Conservation (phyloP, 2,113 vertebrate genomes). For the Hoplias malabaricus region DNA sequence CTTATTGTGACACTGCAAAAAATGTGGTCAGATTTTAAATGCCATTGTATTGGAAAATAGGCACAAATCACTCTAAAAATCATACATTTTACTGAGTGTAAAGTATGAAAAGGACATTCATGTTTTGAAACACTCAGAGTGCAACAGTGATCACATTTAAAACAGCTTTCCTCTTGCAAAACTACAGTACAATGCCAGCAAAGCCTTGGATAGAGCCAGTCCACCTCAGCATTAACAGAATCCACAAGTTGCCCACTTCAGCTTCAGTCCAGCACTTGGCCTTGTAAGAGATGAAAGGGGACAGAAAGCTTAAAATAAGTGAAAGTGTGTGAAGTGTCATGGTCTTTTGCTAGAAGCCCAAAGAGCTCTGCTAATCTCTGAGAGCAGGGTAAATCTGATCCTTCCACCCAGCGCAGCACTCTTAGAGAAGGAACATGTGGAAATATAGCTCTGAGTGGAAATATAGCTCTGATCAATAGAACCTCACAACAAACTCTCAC, state of each 20-base stretch:
- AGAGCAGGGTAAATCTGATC: conserved; percentile 40
- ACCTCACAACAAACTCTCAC: conserved; percentile 15
- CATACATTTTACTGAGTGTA: no score
- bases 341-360: conserved; percentile 23
- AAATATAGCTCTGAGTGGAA: conserved; percentile 38
- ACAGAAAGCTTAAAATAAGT: conserved; percentile 1
- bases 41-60: no score
- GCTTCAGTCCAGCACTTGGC: neutral
- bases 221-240: neutral
- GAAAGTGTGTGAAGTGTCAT: conserved; percentile 34
- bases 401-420: conserved; percentile 26
- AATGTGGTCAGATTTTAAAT: no score
- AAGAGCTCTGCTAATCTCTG: conserved; percentile 37
- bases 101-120: no score
- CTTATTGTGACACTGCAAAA: no score
- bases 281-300: neutral
- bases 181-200: neutral
- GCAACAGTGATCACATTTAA: no score
- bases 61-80: no score
- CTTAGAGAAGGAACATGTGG: neutral
- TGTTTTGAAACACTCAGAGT: no score
- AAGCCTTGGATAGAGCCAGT: neutral
- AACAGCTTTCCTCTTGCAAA: no score
- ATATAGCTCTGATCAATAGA: conserved; percentile 44
- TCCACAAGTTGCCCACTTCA: neutral